Conservation (phyloP, 2,113 vertebrate genomes). For the Riparia riparia region DNA sequence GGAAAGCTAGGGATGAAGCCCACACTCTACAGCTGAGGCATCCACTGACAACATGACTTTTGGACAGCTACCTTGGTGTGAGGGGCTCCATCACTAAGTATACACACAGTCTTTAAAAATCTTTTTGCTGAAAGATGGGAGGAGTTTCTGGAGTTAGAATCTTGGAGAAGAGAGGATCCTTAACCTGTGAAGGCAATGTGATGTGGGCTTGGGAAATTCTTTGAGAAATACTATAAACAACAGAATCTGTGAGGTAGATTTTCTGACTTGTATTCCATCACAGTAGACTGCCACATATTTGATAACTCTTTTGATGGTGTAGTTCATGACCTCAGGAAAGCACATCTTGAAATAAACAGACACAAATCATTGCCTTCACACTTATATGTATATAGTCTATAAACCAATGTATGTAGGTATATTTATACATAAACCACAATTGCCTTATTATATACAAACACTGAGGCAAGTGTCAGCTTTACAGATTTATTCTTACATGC, state of each 20-base stretch:
- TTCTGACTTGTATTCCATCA: background rate
- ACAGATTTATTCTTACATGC: background rate
- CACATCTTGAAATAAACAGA: background rate
- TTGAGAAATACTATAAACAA: background rate
- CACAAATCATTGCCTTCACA: background rate
- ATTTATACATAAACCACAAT: background rate
- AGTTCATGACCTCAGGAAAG: background rate
- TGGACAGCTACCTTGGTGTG: background rate
- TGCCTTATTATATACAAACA: background rate
- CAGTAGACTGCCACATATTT: background rate
- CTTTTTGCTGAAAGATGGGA: background rate
- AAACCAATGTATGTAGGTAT: background rate
- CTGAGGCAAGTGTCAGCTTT: background rate
- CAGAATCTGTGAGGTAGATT: background rate
- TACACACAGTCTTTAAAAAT: background rate
- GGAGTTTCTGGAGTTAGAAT: background rate
- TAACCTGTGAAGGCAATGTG: background rate
- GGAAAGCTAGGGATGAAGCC: background rate
- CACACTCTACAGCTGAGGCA: background rate
- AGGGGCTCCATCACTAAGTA: background rate
- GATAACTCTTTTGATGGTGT: background rate
- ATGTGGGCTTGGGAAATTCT: background rate
- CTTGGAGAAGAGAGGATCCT: background rate
- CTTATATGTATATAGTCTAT: background rate
- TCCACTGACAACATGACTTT: background rate